Conservation (phyloP, 2,888 invertebrate species). For the Cinara cedri region DNA sequence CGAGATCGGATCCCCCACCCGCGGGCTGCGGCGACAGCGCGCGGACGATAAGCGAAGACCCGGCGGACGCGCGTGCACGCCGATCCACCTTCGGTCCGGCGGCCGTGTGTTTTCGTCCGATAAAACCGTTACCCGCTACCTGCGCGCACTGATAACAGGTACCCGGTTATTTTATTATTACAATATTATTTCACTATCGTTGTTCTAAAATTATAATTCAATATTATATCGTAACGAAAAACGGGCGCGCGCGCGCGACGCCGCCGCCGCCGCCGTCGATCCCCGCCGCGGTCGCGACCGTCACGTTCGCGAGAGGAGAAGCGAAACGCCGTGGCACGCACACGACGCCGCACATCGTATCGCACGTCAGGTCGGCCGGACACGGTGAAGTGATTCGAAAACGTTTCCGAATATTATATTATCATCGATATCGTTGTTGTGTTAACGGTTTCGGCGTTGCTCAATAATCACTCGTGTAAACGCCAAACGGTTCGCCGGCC, state of each 20-base stretch:
- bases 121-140: too few relatives aligned
- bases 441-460: too few relatives aligned
- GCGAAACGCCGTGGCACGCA: background rate
- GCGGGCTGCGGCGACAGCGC: background rate
- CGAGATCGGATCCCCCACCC: background rate
- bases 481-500: too few relatives aligned
- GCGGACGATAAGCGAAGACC: background rate
- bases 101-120: background rate
- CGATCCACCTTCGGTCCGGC: background rate
- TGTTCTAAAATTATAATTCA: background rate
- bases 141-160: too few relatives aligned
- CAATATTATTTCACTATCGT: constrained; percentile 10
- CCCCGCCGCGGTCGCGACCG: too few relatives aligned
- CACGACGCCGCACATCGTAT: background rate
- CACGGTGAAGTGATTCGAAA: too few relatives aligned
- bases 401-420: too few relatives aligned
- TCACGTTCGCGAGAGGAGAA: background rate
- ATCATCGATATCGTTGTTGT: too few relatives aligned
- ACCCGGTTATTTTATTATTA: background rate
- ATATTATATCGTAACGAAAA: background rate
- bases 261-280: background rate
- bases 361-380: background rate
- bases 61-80: too few relatives aligned
- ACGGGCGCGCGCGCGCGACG: background rate
- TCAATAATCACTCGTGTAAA: too few relatives aligned